Evolutionary conservation across 2,888 invertebrate genomes (phyloP).

Genomic region (Chrysolina haemoptera): DNA sequence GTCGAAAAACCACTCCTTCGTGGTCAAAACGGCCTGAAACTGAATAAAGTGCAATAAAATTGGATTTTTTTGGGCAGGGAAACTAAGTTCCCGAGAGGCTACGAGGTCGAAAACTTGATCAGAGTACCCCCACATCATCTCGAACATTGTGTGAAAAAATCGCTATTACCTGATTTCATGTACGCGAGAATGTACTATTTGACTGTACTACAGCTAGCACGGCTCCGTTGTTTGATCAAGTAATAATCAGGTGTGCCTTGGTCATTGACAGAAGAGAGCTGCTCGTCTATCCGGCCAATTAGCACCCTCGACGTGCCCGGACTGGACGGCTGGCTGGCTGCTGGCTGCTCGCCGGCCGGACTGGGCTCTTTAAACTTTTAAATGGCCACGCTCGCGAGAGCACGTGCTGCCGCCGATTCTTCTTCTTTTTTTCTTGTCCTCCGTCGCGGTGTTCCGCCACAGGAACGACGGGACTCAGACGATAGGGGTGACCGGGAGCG

Average conservation of each 20-base stretch:
- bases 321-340: conserved; percentile 11
- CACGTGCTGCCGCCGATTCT: conserved; percentile 4
- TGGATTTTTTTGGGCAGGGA: too few species aligned
- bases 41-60: too few species aligned
- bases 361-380: conserved; percentile 20
- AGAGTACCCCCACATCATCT: too few species aligned
- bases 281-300: conserved; percentile 60
- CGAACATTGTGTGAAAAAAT: too few species aligned
- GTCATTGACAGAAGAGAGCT: conserved; percentile 60
- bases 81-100: too few species aligned
- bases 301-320: conserved; percentile 58
- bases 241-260: conserved; percentile 60
- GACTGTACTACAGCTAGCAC: neutral
- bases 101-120: too few species aligned
- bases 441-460: neutral
- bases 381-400: conserved; percentile 18
- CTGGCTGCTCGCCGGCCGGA: conserved; percentile 1
- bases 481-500: neutral
- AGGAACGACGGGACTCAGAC: neutral
- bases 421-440: neutral
- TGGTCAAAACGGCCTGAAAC: too few species aligned
- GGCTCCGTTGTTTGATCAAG: conserved; percentile 56
- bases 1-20: too few species aligned
- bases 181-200: too few species aligned
- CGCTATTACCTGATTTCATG: too few species aligned